Evolutionary conservation across 2,113 vertebrate genomes (phyloP), one percentile per base, ranked within the genome.

Genomic region (Chionodraco myersi): DNA sequence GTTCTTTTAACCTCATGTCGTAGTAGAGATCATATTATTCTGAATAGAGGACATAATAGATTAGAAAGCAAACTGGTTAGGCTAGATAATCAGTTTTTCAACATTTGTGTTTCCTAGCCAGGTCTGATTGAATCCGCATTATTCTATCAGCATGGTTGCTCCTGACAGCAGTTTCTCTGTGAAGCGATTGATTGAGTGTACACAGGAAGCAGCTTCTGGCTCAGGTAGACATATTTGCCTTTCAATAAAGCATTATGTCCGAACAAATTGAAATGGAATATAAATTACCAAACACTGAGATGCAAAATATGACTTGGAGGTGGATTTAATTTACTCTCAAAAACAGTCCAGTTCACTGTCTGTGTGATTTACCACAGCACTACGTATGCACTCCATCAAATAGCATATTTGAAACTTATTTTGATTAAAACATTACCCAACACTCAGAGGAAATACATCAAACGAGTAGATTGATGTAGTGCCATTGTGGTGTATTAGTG

Each of bases 231-330:
- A 87, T 88, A 67, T 88, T 86, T 82, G 61, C 58, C 59, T 77
- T 72, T 75, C 83, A 74, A 86, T 87, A 87, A 91, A 90, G 14
- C 85, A 84, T 84, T 87, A 80, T 80, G 82, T 73, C 41, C n/a
- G 47, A 62, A 91, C 81, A 77, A 82, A 87, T 54, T 82, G 76
- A 79, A 90, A 86, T 75, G 64, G 56, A 89, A 87, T 76, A 79
- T 79, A 84, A 88, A 91, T 90, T 51, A 91, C 80, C 47, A 62
- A 72, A 72, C 23, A 57, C 76, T 30, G 30, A 56, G 68, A 87
- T 56, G 75, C 64, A 72, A 87, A 82, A 77, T 79, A 71, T 85
- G 71, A 74, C 72, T 49, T 47, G 11, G 21, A 63, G 36, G 54
- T 34, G 88, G 87, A 90, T 90, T 88, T 82, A 87, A 36, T 77